Percentiles rank a stretch among this genome's conserved stretches.
phyloP scores from a whole-genome alignment of 2,797 vertebrate species.

The Notoglanidium macrostoma region DNA sequence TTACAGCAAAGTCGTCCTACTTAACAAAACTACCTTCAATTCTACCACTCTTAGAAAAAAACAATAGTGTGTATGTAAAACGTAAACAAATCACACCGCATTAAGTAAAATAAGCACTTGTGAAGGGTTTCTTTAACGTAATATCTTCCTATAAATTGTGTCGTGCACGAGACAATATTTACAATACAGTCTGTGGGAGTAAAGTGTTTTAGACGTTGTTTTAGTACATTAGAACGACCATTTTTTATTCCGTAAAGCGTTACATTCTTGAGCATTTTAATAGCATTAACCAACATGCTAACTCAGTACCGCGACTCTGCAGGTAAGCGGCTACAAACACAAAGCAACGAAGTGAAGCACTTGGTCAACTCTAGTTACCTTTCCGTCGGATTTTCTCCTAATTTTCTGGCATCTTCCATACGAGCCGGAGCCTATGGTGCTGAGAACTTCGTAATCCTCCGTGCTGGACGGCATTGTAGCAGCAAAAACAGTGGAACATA shows the following conservation, averaged over 20 bases:
- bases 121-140: neutral
- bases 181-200: neutral
- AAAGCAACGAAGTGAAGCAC: neutral
- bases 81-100: neutral
- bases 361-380: slow-evolving; percentile 70
- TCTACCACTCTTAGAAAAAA: neutral
- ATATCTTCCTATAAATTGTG: neutral
- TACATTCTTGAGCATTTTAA: neutral
- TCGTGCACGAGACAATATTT: neutral
- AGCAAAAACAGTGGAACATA: neutral
- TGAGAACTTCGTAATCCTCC: slow-evolving; percentile 89
- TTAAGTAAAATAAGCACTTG: neutral
- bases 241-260: neutral
- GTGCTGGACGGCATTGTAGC: slow-evolving; percentile 83
- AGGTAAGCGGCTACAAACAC: neutral
- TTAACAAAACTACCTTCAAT: neutral
- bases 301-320: neutral
- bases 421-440: slow-evolving; percentile 88
- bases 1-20: neutral
- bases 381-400: slow-evolving; percentile 84
- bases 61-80: neutral
- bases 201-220: neutral
- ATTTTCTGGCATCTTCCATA: slow-evolving; percentile 95
- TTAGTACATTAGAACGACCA: neutral
- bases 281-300: neutral